Percentiles rank a stretch among this genome's conserved stretches.
Conservation (phyloP, 1,140 invertebrate species). For the Eueides isabella region DNA sequence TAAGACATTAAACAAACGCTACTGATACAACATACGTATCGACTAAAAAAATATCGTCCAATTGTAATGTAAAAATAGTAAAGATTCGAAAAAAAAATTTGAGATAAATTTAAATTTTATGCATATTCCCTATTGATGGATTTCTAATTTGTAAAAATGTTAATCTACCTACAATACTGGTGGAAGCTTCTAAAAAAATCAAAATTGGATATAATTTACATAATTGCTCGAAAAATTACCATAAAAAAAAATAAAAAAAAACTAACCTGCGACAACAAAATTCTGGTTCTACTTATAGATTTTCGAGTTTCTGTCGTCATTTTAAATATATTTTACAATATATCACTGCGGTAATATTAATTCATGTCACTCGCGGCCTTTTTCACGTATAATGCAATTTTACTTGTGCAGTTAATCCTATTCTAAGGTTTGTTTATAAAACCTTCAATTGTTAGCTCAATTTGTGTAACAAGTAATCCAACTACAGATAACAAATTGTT, state of each 20-base stretch:
- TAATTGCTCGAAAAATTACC: background rate
- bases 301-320: constrained; percentile 37
- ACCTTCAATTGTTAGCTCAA: constrained; percentile 29
- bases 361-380: constrained; percentile 1
- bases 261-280: constrained; percentile 52
- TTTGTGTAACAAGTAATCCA: background rate
- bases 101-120: too few species aligned
- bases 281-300: constrained; percentile 43
- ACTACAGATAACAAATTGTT: constrained; percentile 14
- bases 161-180: background rate
- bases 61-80: too few species aligned
- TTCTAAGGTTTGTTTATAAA: constrained; percentile 27
- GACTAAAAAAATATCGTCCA: too few species aligned
- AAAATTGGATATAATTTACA: background rate
- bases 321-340: background rate
- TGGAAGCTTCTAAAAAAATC: background rate
- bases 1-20: too few species aligned
- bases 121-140: background rate
- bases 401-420: constrained; percentile 23
- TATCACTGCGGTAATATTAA: background rate
- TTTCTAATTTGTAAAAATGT: background rate
- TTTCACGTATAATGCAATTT: constrained; percentile 24
- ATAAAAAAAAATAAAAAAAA: constrained; percentile 28
- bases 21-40: too few species aligned
- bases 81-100: too few species aligned